Percentiles rank a stretch among this genome's conserved stretches.
These are phyloP conservation scores for Melanotaenia parkinsoni DNA, from an alignment of 2,797 vertebrate species.

Conservation along the genomic window DNA sequence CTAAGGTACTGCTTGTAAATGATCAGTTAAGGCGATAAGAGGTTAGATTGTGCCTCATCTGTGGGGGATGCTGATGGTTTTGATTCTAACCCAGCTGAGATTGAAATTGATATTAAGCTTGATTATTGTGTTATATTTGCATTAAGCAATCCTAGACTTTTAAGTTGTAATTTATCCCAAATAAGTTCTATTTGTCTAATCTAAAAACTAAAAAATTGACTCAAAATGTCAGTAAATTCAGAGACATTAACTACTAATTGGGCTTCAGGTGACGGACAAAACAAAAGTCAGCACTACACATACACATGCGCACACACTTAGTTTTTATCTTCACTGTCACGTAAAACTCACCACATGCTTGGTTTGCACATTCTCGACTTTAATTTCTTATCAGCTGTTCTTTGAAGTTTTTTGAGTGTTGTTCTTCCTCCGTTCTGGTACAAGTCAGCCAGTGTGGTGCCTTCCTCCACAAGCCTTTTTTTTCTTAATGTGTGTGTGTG, in stretches of 20 bases:
- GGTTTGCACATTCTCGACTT: constrained; percentile 1
- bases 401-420: not conserved
- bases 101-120: constrained; percentile 14
- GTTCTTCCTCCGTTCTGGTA: constrained; percentile 12
- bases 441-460: constrained; percentile 25
- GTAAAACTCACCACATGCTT: constrained; percentile 6
- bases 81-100: constrained; percentile 1
- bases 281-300: not conserved
- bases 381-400: not conserved
- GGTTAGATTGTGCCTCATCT: not conserved
- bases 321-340: not conserved
- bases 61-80: not conserved
- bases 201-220: constrained; percentile 8
- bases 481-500: not conserved
- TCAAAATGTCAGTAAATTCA: constrained; percentile 27
- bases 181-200: constrained; percentile 26
- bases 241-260: constrained; percentile 15
- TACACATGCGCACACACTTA: not conserved
- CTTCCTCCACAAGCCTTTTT: constrained; percentile 24
- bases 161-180: constrained; percentile 44
- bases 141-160: constrained; percentile 15
- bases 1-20: constrained; percentile 9
- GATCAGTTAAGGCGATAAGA: not conserved
- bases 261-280: not conserved
- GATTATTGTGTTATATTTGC: constrained; percentile 34